Percentiles rank a stretch among this genome's conserved stretches.
Conservation (phyloP, 1,140 invertebrate species). For the Drosophila suzukii region DNA sequence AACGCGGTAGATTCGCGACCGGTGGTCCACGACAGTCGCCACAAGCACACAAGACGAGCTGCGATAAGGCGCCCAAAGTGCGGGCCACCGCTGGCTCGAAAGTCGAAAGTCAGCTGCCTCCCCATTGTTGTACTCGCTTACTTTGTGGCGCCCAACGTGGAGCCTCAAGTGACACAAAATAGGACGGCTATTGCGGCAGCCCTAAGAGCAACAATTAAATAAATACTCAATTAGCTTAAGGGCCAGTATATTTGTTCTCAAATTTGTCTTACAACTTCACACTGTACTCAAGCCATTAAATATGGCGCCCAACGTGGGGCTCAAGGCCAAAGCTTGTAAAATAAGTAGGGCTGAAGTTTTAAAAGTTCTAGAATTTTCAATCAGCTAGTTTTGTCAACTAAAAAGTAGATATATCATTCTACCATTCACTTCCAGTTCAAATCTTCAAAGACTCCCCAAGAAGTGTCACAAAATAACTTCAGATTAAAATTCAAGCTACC, state of each 20-base stretch:
- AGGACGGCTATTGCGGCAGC: not conserved
- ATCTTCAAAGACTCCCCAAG: not conserved
- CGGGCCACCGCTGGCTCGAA: slow-evolving; percentile 9
- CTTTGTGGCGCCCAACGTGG: slow-evolving; percentile 8
- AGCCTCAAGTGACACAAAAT: slow-evolving; percentile 18
- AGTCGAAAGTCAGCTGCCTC: slow-evolving; percentile 7
- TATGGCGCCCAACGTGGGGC: not conserved
- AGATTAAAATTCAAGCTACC: not conserved
- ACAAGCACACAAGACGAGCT: slow-evolving; percentile 40
- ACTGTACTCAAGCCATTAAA: not conserved
- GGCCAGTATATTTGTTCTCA: not conserved
- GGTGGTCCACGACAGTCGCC: slow-evolving; percentile 29
- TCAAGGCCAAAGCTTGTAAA: not conserved
- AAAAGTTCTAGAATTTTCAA: too few species aligned
- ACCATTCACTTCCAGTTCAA: too few species aligned
- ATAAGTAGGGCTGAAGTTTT: too few species aligned
- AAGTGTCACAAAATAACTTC: not conserved
- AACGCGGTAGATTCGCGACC: slow-evolving; percentile 7
- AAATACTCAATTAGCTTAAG: not conserved
- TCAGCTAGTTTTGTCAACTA: too few species aligned
- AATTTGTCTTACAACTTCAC: too few species aligned
- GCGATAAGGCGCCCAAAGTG: slow-evolving; percentile 52
- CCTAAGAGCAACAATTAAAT: not conserved
- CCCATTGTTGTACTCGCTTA: not conserved
- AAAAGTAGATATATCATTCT: too few species aligned